Percentiles rank a stretch among this genome's conserved stretches.
Conservation (phyloP, 2,797 vertebrate genomes). For the Gadopsis bispinosus region DNA sequence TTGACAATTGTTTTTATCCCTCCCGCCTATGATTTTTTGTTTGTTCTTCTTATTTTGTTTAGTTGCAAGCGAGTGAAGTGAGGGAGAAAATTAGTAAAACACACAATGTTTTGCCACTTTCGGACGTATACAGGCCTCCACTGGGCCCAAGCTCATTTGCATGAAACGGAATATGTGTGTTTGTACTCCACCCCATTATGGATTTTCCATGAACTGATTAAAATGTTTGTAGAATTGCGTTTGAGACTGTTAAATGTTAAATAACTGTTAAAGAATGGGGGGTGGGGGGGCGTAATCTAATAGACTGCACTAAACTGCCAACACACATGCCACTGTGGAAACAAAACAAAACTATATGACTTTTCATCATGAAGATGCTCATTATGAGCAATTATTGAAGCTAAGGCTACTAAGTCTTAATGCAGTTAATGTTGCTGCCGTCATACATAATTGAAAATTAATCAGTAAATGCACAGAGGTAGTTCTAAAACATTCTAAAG, state of each 20-base stretch:
- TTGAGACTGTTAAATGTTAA: slow-evolving; percentile 38
- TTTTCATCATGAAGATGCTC: slow-evolving; percentile 28
- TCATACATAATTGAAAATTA: not conserved
- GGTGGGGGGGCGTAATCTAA: slow-evolving; percentile 4
- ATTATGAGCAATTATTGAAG: slow-evolving; percentile 21
- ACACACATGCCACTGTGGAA: slow-evolving; percentile 33
- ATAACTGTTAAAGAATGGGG: slow-evolving; percentile 24
- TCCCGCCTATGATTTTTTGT: slow-evolving; percentile 28
- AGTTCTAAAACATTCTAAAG: not conserved
- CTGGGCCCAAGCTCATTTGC: slow-evolving; percentile 66
- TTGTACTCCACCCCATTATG: slow-evolving; percentile 24
- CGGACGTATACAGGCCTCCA: slow-evolving; percentile 47
- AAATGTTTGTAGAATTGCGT: slow-evolving; percentile 19
- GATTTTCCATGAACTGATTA: slow-evolving; percentile 59
- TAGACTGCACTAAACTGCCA: slow-evolving; percentile 34
- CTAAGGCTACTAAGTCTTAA: not conserved
- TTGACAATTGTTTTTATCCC: slow-evolving; percentile 56
- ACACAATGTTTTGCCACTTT: slow-evolving; percentile 63
- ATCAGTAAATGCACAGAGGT: not conserved
- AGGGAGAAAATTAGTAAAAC: slow-evolving; percentile 70
- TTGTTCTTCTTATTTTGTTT: slow-evolving; percentile 46
- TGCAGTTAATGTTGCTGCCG: not conserved
- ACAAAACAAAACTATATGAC: slow-evolving; percentile 40
- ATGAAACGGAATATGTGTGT: slow-evolving; percentile 59
- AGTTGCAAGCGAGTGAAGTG: slow-evolving; percentile 57